These are phyloP conservation scores for Aleiodes alternator DNA, from an alignment of 2,888 invertebrate species.

Conservation along the genomic window DNA sequence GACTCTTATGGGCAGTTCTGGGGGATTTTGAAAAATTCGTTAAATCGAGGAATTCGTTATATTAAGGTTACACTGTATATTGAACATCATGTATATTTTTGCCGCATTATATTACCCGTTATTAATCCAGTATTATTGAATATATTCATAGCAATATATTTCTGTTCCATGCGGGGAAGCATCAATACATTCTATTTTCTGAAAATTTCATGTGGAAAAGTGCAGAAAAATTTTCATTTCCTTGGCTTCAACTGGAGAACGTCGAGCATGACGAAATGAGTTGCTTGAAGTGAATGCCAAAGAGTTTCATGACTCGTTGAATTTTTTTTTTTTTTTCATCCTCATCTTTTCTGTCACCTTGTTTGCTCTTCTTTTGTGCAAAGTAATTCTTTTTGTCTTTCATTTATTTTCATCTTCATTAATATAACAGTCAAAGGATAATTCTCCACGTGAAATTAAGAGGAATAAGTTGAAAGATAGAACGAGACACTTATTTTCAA, in stretches of 20 bases:
- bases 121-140: too few relatives aligned
- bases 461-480: not conserved
- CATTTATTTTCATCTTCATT: conserved; percentile 18
- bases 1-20: too few relatives aligned
- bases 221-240: conserved; percentile 53
- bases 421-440: conserved; percentile 16
- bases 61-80: too few relatives aligned
- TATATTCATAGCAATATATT: too few relatives aligned
- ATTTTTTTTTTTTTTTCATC: not conserved
- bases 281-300: conserved; percentile 25
- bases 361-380: not conserved
- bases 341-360: not conserved
- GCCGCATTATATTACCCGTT: too few relatives aligned
- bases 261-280: conserved; percentile 49
- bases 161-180: too few relatives aligned
- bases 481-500: not conserved
- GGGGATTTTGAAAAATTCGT: too few relatives aligned
- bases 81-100: too few relatives aligned
- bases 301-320: conserved; percentile 20
- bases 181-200: conserved; percentile 1
- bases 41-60: too few relatives aligned
- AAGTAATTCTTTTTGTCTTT: not conserved
- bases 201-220: not conserved
- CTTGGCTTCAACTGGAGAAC: conserved; percentile 38
- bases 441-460: not conserved